Evolutionary conservation across 2,888 invertebrate species (phyloP).

Genomic region (Teleiodes luculella): DNA sequence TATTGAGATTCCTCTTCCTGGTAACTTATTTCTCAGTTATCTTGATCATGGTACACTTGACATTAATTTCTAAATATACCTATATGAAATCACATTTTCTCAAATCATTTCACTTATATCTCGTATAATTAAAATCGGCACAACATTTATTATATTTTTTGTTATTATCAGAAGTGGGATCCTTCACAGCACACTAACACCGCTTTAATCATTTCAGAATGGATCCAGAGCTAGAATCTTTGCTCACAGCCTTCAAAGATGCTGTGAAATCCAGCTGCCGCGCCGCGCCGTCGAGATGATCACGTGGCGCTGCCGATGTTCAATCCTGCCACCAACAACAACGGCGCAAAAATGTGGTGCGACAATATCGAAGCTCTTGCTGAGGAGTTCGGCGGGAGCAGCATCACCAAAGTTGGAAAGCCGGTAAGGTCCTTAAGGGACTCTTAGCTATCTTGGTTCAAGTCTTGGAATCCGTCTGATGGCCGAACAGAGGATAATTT

Average conservation of each 20-base stretch:
- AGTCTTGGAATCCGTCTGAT: slow-evolving; percentile 17
- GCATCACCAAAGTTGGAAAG: slow-evolving; percentile 19
- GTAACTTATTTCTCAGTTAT: too few species aligned
- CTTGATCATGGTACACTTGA: too few species aligned
- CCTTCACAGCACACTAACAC: too few species aligned
- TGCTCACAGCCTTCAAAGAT: not conserved
- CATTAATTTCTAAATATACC: too few species aligned
- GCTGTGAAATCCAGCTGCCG: not conserved
- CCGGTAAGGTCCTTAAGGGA: slow-evolving; percentile 29
- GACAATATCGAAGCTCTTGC: slow-evolving; percentile 14
- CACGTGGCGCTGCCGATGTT: not conserved
- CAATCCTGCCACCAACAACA: not conserved
- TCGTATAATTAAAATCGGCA: too few species aligned
- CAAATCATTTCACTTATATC: too few species aligned
- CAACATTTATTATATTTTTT: too few species aligned
- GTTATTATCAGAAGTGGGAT: not conserved
- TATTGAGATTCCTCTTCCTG: too few species aligned
- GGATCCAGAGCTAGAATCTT: not conserved
- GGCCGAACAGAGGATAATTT: slow-evolving; percentile 21
- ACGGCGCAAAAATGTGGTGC: slow-evolving; percentile 11
- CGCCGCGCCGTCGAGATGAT: not conserved
- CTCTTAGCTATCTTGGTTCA: slow-evolving; percentile 26
- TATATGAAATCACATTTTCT: too few species aligned
- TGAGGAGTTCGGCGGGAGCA: slow-evolving; percentile 21
- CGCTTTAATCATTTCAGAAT: not conserved